These are phyloP conservation scores for Pyralis farinalis DNA, from an alignment of 2,888 invertebrate species.

Conservation along the genomic window DNA sequence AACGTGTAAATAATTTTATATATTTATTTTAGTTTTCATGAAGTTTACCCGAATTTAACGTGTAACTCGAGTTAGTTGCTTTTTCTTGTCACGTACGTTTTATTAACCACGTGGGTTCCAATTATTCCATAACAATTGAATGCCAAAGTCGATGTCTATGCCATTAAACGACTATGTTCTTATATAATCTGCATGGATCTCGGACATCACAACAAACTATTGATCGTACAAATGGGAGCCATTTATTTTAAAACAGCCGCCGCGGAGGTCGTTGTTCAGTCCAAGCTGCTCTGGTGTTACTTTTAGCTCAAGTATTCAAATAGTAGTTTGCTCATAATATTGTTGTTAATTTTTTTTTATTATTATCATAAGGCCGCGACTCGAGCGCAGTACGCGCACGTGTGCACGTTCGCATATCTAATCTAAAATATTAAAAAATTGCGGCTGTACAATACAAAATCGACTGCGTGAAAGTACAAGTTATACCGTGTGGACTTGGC, in stretches of 20 bases:
- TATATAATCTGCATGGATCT: constrained; percentile 58
- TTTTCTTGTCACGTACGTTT: constrained; percentile 31
- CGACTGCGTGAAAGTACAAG: constrained; percentile 8
- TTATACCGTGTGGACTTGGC: constrained; percentile 3
- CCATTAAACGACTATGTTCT: constrained; percentile 64
- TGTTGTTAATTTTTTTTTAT: constrained; percentile 70
- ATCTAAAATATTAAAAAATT: neutral
- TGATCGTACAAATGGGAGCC: constrained; percentile 76
- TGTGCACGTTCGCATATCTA: constrained; percentile 5
- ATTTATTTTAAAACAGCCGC: constrained; percentile 51
- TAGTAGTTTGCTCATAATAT: constrained; percentile 75
- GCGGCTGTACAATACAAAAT: neutral
- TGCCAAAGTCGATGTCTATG: constrained; percentile 77
- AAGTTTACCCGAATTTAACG: constrained; percentile 70
- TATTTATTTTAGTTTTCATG: constrained; percentile 72
- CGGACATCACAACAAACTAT: constrained; percentile 73
- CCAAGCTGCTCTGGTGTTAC: constrained; percentile 77
- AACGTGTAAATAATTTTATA: constrained; percentile 75
- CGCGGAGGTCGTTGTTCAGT: constrained; percentile 48
- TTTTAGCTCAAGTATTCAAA: constrained; percentile 76
- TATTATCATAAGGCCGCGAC: constrained; percentile 29
- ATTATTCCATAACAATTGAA: constrained; percentile 57
- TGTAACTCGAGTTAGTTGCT: constrained; percentile 40
- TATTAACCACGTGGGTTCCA: constrained; percentile 22
- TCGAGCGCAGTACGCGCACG: constrained; percentile 13